Conservation (phyloP, 1,140 invertebrate species). For the Hydropsyche tenuis region DNA sequence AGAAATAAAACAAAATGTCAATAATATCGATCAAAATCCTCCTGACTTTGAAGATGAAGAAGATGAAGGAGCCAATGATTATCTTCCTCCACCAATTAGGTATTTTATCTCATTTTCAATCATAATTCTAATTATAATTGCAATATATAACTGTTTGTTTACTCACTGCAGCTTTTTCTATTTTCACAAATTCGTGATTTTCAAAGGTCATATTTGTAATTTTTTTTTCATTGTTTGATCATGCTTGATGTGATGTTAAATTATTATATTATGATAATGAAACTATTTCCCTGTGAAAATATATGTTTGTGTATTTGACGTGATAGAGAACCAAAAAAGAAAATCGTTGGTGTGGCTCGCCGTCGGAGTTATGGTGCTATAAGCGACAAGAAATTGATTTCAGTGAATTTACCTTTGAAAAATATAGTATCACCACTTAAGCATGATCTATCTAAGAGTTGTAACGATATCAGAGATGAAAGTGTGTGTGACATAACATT, state of each 20-base stretch:
- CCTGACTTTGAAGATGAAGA: constrained; percentile 57
- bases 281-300: neutral
- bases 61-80: constrained; percentile 53
- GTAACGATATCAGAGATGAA: neutral
- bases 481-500: constrained; percentile 3
- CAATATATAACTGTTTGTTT: too few relatives aligned
- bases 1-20: constrained; percentile 14
- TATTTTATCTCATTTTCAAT: constrained; percentile 13
- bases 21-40: constrained; percentile 38
- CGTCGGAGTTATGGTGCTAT: neutral
- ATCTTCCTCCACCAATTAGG: constrained; percentile 50
- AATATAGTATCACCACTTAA: neutral
- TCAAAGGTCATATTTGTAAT: too few relatives aligned
- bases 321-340: neutral
- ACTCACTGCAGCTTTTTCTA: too few relatives aligned
- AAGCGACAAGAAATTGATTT: neutral
- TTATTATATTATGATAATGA: neutral
- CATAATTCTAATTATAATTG: neutral
- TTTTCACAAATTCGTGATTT: too few relatives aligned
- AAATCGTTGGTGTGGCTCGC: constrained; percentile 1
- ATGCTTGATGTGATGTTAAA: too few relatives aligned
- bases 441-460: neutral
- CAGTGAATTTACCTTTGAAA: neutral
- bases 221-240: too few relatives aligned
- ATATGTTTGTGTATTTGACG: neutral